phyloP scores from a whole-genome alignment of 2,113 vertebrate genomes.

The Nerophis ophidion region DNA sequence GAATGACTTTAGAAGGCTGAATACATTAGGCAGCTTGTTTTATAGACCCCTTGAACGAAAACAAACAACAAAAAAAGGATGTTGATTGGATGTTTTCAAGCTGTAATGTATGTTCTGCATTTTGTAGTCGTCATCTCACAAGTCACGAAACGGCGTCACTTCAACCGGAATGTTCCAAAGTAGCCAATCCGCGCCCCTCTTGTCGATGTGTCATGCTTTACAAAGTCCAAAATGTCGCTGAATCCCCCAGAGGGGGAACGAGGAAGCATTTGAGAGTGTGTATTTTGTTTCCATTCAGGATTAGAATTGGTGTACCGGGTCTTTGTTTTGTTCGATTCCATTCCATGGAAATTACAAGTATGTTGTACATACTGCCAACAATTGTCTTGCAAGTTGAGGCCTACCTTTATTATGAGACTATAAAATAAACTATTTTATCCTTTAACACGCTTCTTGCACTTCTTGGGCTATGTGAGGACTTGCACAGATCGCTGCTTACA shows the following conservation, averaged over 20 bases:
- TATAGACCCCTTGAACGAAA: slow-evolving; percentile 46
- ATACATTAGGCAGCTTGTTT: slow-evolving; percentile 62
- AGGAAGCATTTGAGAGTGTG: slow-evolving; percentile 58
- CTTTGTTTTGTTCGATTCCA: slow-evolving; percentile 80
- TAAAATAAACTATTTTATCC: slow-evolving; percentile 99
- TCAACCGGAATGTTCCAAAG: slow-evolving; percentile 61
- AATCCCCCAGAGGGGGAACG: slow-evolving; percentile 30
- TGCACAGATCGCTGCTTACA: too few relatives aligned
- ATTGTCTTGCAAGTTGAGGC: slow-evolving; percentile 97
- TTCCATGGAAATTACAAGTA: slow-evolving; percentile 93
- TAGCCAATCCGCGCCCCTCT: slow-evolving; percentile 37
- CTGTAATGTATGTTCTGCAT: slow-evolving; percentile 64
- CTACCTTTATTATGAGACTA: slow-evolving; percentile 98
- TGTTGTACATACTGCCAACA: slow-evolving; percentile 99
- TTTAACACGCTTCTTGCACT: slow-evolving; percentile 54
- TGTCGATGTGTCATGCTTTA: slow-evolving; percentile 68
- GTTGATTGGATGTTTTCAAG: slow-evolving; percentile 66
- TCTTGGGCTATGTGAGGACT: neutral
- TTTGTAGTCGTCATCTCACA: slow-evolving; percentile 65
- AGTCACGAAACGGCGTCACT: slow-evolving; percentile 56
- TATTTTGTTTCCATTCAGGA: slow-evolving; percentile 70
- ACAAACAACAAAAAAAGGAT: slow-evolving; percentile 15
- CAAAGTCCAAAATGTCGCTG: slow-evolving; percentile 62
- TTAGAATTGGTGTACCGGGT: slow-evolving; percentile 76
- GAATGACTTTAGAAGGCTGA: slow-evolving; percentile 69